Percentiles rank a stretch among this genome's conserved stretches.
Conservation (phyloP, 2,888 invertebrate species). For the Tetranychus truncatus region DNA sequence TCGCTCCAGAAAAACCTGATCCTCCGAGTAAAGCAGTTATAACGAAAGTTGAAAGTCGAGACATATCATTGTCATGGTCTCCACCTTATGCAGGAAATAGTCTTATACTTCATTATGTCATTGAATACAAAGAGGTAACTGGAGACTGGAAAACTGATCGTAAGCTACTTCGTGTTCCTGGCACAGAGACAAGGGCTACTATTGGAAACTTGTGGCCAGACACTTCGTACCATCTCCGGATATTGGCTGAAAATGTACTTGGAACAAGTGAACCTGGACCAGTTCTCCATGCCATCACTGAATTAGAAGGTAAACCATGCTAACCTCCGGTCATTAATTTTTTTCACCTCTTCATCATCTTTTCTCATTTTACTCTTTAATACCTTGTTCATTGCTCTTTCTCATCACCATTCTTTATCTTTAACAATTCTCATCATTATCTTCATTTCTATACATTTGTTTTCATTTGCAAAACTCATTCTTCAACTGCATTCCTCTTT, state of each 20-base stretch:
- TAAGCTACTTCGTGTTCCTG: slow-evolving; percentile 36
- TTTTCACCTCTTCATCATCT: background rate
- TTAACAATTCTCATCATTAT: no score
- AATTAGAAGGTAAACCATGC: slow-evolving; percentile 30
- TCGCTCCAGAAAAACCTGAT: slow-evolving; percentile 56
- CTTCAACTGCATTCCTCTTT: no score
- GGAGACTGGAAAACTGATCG: slow-evolving; percentile 9
- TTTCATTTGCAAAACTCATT: no score
- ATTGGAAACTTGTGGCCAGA: slow-evolving; percentile 42
- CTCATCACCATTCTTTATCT: no score
- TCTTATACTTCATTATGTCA: slow-evolving; percentile 22
- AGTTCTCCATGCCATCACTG: slow-evolving; percentile 29
- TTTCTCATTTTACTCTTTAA: background rate
- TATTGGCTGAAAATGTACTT: slow-evolving; percentile 45
- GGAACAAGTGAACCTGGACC: slow-evolving; percentile 43
- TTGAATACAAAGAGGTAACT: slow-evolving; percentile 20
- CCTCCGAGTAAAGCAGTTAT: slow-evolving; percentile 67
- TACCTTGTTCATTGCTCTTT: no score
- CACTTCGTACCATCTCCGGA: slow-evolving; percentile 42
- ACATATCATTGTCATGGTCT: slow-evolving; percentile 69
- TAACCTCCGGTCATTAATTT: background rate
- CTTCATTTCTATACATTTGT: no score
- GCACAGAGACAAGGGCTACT: slow-evolving; percentile 39
- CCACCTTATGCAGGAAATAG: slow-evolving; percentile 43
- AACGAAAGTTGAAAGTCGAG: slow-evolving; percentile 61